Base-by-base conservation (phyloP, 2,797 vertebrate species). In the Decapterus maruadsi region DNA sequence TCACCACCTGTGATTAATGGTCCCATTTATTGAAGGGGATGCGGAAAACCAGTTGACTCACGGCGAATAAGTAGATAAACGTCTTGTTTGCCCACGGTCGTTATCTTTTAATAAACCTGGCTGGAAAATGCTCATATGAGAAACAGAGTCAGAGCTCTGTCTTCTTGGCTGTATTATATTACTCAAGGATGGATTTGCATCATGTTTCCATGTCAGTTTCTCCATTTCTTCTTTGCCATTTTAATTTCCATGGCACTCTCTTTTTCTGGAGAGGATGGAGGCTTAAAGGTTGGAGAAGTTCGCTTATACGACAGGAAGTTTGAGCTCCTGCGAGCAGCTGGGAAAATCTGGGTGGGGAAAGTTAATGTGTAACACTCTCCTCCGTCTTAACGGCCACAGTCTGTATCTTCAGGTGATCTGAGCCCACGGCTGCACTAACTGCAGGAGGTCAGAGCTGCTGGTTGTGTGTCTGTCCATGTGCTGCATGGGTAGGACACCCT, bases 301-400 rank as follows among this genome's bases (percentile, higher is more conserved):
- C 8, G 29, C 34, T 81, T 26, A 26, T 79, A 56, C 77, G 74
- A 85, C 48, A 17, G 80, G 78, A 90, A 78, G 82, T 81, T 59
- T 86, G 64, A 83, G 72, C 69, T 80, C 53, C 46, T 74, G 36
- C 82, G 64, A 77, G 50, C 53, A 31, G 53, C 73, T 65, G 75
- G 77, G 81, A 85, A 87, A 85, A 87, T 80, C 50, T 75, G 82
- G 86, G 90, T 82, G 85, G 83, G 84, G 82, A 85, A 77, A 89
- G 90, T 92, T 91, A 91, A 91, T 91, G 85, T 85, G 65, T 89
- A 87, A 90, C 86, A 36, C 63, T 68, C 84, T 84, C 58, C 57
- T 75, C 61, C 79, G 68, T 36, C 42, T 38, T 72, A 75, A 75
- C 17, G 8, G 57, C 74, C 76, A 63, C 72, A 64, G 81, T 64